Evolutionary conservation across 2,797 vertebrate genomes (phyloP).

Genomic region (Nyctibius grandis): DNA sequence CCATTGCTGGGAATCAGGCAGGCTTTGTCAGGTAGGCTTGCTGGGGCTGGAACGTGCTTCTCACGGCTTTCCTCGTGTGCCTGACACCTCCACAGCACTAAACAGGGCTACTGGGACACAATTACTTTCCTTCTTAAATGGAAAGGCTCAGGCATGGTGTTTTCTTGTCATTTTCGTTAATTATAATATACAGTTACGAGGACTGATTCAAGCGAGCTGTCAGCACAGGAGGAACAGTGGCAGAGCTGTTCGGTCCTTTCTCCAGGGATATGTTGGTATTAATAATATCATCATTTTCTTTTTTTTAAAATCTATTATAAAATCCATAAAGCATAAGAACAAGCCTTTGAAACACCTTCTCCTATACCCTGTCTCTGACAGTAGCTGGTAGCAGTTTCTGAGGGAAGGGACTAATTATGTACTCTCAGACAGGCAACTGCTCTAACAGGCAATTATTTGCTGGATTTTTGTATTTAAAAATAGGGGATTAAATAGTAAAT

Average conservation of each 20-base stretch:
- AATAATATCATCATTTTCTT: not conserved
- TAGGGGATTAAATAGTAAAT: not conserved
- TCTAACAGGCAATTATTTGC: not conserved
- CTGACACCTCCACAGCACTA: not conserved
- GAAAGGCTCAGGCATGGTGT: not conserved
- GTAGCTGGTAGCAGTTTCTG: not conserved
- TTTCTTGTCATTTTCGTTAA: not conserved
- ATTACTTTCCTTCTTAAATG: not conserved
- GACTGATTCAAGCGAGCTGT: not conserved
- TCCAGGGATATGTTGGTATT: not conserved
- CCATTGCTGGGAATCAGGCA: rapidly evolving
- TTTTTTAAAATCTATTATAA: not conserved
- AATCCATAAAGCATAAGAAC: not conserved
- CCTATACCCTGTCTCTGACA: not conserved
- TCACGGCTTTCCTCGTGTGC: rapidly evolving
- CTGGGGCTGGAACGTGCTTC: not conserved
- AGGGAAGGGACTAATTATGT: not conserved
- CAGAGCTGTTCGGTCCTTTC: not conserved
- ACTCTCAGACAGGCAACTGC: not conserved
- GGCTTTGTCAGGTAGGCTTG: not conserved
- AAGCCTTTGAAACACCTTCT: conserved; percentile 19
- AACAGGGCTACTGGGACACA: not conserved
- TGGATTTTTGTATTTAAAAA: not conserved
- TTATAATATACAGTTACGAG: not conserved
- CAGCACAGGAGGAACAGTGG: rapidly evolving